Conservation (phyloP, 2,797 vertebrate species). For the Helarctos malayanus region DNA sequence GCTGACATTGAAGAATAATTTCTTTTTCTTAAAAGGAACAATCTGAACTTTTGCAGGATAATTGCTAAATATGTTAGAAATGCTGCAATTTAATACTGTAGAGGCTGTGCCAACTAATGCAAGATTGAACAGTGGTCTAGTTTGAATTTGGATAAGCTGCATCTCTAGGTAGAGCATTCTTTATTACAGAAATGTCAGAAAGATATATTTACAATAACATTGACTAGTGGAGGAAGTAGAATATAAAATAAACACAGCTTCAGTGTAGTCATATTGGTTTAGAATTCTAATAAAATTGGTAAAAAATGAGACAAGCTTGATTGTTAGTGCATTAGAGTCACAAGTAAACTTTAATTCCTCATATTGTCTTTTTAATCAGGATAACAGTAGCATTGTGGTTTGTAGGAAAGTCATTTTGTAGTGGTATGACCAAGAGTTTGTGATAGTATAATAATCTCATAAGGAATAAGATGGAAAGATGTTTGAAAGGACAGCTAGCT, state of each 20-base stretch:
- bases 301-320: constrained; percentile 41
- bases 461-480: constrained; percentile 56
- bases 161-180: constrained; percentile 51
- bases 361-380: constrained; percentile 66
- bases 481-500: constrained; percentile 58
- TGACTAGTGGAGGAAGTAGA: constrained; percentile 45
- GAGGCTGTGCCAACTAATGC: neutral
- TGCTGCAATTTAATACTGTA: constrained; percentile 65
- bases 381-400: constrained; percentile 36
- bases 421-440: constrained; percentile 14
- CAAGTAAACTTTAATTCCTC: constrained; percentile 59
- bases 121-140: constrained; percentile 55
- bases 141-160: constrained; percentile 63
- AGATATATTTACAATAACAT: constrained; percentile 65
- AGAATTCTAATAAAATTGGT: constrained; percentile 64
- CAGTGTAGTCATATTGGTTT: neutral
- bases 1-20: constrained; percentile 70
- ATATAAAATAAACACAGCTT: constrained; percentile 58
- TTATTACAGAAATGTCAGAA: constrained; percentile 67
- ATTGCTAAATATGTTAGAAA: constrained; percentile 41
- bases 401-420: constrained; percentile 60
- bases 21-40: constrained; percentile 73
- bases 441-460: constrained; percentile 64
- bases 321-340: constrained; percentile 22
- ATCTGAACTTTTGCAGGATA: constrained; percentile 61